Evolutionary conservation across 2,888 invertebrate species (phyloP), one percentile per base, ranked within the genome.

Genomic region (Carterocephalus palaemon): DNA sequence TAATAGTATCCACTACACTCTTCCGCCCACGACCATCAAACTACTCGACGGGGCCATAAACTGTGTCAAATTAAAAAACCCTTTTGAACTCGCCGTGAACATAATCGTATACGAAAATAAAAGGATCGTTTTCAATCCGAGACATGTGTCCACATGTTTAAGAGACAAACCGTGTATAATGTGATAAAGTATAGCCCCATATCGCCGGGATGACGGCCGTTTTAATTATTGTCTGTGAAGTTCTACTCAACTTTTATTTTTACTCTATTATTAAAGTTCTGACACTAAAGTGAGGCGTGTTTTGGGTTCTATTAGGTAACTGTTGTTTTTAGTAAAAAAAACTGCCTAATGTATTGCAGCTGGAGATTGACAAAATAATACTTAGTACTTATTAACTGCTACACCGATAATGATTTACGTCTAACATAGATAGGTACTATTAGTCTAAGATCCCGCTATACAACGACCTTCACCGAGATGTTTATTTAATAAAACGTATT

Each of bases 21-120:
- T 62, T 49, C 52, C 52, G 48, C 64, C 64, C 56, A 55, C 62
- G 54, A 52, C 62, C 67, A 68, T 78, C 76, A 74, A 73, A 71
- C 60, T 57, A 56, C 55, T 60, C 64, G 63, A 72, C 71, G 69
- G 64, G 67, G 65, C 70, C 64, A 76, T 82, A 82, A 82, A 83
- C 64, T 81, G 79, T 79, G 80, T 79, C 81, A 78, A 80, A 83
- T 82, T 81, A 76, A 76, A 75, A 79, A 79, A 68, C 71, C 72
- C 28, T 75, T 83, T 84, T 82, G 81, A 83, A 73, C 71, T 67
- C 50, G 66, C 82, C 82, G 82, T 72, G 64, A 70, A 75, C 71
- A 72, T 75, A 72, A 75, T 75, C 73, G 66, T 72, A 70, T 70
- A 70, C 67, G 59, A 72, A 74, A 78, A 82, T 78, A 83, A 80